Base-by-base conservation (phyloP, 2,113 vertebrate genomes). In the Cinclus cinclus region DNA sequence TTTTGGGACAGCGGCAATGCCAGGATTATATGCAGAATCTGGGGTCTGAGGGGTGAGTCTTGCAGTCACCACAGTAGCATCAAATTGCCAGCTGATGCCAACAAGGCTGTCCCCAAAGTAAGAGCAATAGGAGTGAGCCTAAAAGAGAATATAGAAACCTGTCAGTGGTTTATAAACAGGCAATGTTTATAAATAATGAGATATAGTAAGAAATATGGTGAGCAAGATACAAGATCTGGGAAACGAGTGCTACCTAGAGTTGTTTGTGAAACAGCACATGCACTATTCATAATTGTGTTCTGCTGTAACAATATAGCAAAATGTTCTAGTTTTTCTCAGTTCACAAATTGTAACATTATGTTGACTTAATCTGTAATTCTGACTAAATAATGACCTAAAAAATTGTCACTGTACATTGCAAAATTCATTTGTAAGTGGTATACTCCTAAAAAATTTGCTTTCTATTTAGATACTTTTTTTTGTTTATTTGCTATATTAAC, bases 211-310 rank as follows among this genome's bases (percentile, higher is more conserved):
- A 63, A n/a, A 58, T 28, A 30, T 0, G 67, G 27, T 10, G 24
- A 68, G 28, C 15, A 22, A 47, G 3, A 9, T 58, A 5, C 1
- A 2, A 76, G 42, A 70, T 67, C 68, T 74, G n/a, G 27, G 33
- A 49, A 44, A 41, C 0, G 0, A 50, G 24, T 21, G 5, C 15
- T n/a, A 1, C 7, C 17, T 30, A 10, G 71, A 78, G 9, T 28
- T 42, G 9, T 46, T 76, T 73, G 53, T 80, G 68, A 62, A 83
- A 59, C 16, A 47, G 24, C 50, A 55, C 10, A 35, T 67, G 15
- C 11, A 10, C 15, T 70, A 4, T 30, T 59, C 11, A 7, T 50
- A 68, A 37, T 15, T 53, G 28, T 41, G 14, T 44, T 82, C 75
- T 82, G 35, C 15, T 89, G 13, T 42, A 58, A 62, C 16, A 65